A percentile compares a stretch with the other conserved stretches of the same genome.
These are phyloP conservation scores for Microctenopoma stevenorrisi DNA, from an alignment of 2,797 vertebrate genomes.

Conservation along the genomic window DNA sequence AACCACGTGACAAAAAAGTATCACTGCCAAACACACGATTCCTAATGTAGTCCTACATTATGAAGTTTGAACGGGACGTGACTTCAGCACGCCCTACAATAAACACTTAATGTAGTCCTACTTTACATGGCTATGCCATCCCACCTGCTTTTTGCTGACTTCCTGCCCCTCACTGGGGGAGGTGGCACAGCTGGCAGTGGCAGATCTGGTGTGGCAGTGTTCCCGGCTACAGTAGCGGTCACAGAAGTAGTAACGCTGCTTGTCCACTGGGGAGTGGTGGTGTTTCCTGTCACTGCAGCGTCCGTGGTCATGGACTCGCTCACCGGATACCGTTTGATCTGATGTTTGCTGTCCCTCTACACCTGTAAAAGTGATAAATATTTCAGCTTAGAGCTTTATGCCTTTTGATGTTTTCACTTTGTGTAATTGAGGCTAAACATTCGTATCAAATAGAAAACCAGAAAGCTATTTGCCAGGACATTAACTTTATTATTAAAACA, in stretches of 20 bases:
- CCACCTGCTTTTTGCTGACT: constrained; percentile 90
- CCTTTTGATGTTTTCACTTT: not conserved
- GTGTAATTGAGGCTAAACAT: not conserved
- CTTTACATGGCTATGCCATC: constrained; percentile 35
- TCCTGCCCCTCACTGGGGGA: constrained; percentile 80
- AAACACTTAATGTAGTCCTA: not conserved
- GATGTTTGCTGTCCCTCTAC: constrained; percentile 50
- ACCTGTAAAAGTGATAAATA: constrained; percentile 28
- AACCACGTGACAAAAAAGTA: no score
- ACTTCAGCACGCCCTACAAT: no score
- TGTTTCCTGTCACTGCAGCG: constrained; percentile 95
- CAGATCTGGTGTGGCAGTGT: constrained; percentile 86
- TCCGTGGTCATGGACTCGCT: constrained; percentile 88
- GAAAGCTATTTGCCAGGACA: no score
- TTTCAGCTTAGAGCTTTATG: not conserved
- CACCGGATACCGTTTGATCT: constrained; percentile 75
- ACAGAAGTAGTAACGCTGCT: constrained; percentile 97
- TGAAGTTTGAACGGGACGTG: no score
- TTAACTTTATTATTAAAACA: no score
- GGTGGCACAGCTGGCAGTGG: constrained; percentile 63
- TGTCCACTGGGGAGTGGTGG: constrained; percentile 90
- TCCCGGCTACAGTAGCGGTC: constrained; percentile 95
- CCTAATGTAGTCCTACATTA: no score
- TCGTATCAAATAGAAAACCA: no score
- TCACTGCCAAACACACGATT: no score